These are phyloP conservation scores for Ornithorhynchus anatinus DNA, from an alignment of 2,113 vertebrate genomes.

Conservation along the genomic window DNA sequence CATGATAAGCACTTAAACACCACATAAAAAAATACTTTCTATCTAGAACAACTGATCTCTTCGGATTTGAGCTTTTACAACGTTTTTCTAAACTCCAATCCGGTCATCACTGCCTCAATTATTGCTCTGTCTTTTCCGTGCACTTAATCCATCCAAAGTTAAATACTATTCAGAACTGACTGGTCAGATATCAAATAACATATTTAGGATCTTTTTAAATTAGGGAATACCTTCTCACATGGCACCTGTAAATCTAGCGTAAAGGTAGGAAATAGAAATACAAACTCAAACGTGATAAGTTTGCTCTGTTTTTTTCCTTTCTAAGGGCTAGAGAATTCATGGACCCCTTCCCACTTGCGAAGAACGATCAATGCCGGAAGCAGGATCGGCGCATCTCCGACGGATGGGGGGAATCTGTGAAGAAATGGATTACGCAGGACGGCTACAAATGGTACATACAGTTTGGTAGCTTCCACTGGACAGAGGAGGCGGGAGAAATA, in stretches of 20 bases:
- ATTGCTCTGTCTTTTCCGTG: too few species aligned
- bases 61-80: too few species aligned
- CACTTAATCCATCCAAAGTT: too few species aligned
- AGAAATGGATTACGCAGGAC: conserved; percentile 26
- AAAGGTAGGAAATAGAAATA: conserved; percentile 5
- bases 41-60: too few species aligned
- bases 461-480: conserved; percentile 14
- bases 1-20: too few species aligned
- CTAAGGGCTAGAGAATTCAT: neutral
- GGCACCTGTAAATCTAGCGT: conserved; percentile 26
- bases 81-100: too few species aligned
- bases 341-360: neutral
- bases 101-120: too few species aligned
- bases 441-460: conserved; percentile 2
- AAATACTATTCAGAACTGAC: too few species aligned
- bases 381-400: neutral
- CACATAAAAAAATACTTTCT: too few species aligned
- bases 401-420: conserved; percentile 5
- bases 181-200: too few species aligned
- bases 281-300: neutral
- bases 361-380: neutral
- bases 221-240: neutral
- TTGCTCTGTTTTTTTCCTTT: neutral
- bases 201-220: neutral
- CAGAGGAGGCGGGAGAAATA: conserved; percentile 11